Evolutionary conservation across 1,140 invertebrate species (phyloP), one percentile per base, ranked within the genome.

Genomic region (Ceratosolen solmsi): DNA sequence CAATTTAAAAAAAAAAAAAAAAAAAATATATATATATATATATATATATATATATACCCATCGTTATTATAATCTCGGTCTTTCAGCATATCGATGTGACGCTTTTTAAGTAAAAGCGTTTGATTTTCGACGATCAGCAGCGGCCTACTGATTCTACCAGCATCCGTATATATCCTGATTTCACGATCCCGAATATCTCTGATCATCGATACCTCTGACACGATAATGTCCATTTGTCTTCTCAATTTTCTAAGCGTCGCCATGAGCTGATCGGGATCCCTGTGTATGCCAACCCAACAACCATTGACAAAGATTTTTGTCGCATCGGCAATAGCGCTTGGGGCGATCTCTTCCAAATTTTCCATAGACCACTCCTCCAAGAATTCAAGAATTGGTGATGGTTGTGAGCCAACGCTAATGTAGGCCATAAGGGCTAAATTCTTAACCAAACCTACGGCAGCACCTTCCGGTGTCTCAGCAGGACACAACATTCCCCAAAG

Each of bases 281-380:
- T 85, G 46, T 87, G 87, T 73, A 87, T 87, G 0, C 87, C 87
- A 30, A 87, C 87, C 87, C 87, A 87, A 27, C 87, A 87, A 41
- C 87, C 87, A 63, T 88, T 88, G 1, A 88, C 87, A 27, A 88
- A 88, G 58, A 88, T 86, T 80, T 88, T 87, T 0, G 87, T 88
- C 0, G 87, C 85, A 78, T 87, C 86, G 0, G 83, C 82, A 73
- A 87, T 88, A 0, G 85, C 86, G 60, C 84, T 87, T 0, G 86
- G 85, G 0, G 84, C 86, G 0, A 87, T 86, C 86, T 88, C 87
- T 49, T 87, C 87, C 20, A 87, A 76, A 36, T 88, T 88, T 76
- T 88, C 87, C 87, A 87, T 87, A 0, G 86, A 86, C 87, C 87
- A 87, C 33, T 87, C 87, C n/a, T 88, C 87, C 84, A 88, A 88